Conservation (phyloP, 1,140 invertebrate genomes). For the Bombyx mori region DNA sequence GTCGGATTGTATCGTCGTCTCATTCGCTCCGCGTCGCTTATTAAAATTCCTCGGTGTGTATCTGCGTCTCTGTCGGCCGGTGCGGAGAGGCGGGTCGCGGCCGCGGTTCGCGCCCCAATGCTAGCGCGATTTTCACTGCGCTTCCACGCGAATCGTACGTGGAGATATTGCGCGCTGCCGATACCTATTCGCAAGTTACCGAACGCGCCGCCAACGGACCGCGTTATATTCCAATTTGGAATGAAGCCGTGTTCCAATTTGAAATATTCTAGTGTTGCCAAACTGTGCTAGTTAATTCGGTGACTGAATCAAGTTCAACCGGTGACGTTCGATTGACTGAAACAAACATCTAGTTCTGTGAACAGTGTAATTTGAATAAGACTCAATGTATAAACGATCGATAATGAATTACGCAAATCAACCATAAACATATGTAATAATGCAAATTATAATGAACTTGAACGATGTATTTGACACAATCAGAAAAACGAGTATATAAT, state of each 20-base stretch:
- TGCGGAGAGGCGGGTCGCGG: slow-evolving; percentile 50
- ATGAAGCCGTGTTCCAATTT: not conserved
- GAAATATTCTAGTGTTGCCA: no score
- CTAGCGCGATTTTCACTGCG: slow-evolving; percentile 58
- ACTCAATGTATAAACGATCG: slow-evolving; percentile 10
- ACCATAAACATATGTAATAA: no score
- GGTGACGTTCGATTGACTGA: slow-evolving; percentile 11
- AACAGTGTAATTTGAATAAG: slow-evolving; percentile 16
- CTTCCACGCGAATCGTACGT: slow-evolving; percentile 60
- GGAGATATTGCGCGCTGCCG: slow-evolving; percentile 33
- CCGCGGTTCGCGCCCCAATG: slow-evolving; percentile 49
- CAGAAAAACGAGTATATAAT: not conserved
- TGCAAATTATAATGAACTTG: no score
- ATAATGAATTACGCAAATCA: slow-evolving; percentile 7
- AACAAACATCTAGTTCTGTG: slow-evolving; percentile 13
- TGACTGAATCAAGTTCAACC: not conserved
- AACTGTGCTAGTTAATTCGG: no score
- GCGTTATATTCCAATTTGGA: slow-evolving; percentile 1
- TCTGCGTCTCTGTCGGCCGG: slow-evolving; percentile 48
- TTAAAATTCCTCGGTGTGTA: slow-evolving; percentile 65
- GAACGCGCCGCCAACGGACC: slow-evolving; percentile 1
- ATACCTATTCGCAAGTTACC: slow-evolving; percentile 32
- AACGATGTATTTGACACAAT: not conserved
- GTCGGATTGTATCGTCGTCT: slow-evolving; percentile 52
- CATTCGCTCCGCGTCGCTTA: slow-evolving; percentile 61